Conservation (phyloP, 2,888 invertebrate genomes). For the Acronicta psi region DNA sequence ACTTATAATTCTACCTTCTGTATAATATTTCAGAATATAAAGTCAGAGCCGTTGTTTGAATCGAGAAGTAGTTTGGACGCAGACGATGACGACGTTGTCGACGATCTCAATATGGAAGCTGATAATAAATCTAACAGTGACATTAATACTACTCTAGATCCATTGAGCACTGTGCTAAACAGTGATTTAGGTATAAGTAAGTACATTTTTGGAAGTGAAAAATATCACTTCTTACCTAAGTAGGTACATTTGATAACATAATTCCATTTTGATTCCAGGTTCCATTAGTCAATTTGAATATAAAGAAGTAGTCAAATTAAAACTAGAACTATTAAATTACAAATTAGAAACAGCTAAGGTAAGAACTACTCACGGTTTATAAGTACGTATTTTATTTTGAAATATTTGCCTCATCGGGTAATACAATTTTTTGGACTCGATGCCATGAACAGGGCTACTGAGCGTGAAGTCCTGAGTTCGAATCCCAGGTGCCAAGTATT, state of each 20-base stretch:
- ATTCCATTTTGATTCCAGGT: constrained; percentile 64
- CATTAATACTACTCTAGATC: constrained; percentile 61
- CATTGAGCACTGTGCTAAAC: constrained; percentile 70
- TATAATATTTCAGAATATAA: constrained; percentile 68
- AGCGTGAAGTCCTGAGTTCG: too few relatives aligned
- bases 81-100: constrained; percentile 37
- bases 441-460: too few relatives aligned
- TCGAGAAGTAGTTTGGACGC: constrained; percentile 51
- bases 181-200: constrained; percentile 72
- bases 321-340: constrained; percentile 76
- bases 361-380: background rate
- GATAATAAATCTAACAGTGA: constrained; percentile 32
- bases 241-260: background rate
- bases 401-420: too few relatives aligned
- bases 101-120: constrained; percentile 28
- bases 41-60: constrained; percentile 69
- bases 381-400: background rate
- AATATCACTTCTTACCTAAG: background rate
- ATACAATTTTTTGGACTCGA: too few relatives aligned
- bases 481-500: too few relatives aligned
- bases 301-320: constrained; percentile 73
- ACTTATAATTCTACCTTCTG: background rate
- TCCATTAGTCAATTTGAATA: constrained; percentile 63
- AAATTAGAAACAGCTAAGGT: constrained; percentile 83
- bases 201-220: background rate